Evolutionary conservation across 1,140 invertebrate genomes (phyloP).

Genomic region (Pomacea maculata): DNA sequence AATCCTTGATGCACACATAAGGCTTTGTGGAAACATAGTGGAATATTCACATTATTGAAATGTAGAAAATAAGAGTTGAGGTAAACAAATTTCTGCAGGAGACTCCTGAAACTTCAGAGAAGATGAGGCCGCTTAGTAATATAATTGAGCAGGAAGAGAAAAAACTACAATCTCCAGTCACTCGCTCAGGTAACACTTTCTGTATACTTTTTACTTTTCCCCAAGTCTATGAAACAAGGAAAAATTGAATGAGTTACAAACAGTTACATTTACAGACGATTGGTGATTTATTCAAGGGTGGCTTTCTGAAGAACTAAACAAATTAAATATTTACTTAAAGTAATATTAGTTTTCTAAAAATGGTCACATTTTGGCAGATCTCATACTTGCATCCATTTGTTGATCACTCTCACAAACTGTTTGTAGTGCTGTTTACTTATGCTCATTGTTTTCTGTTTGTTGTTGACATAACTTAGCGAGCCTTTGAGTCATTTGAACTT

Average conservation of each 20-base stretch:
- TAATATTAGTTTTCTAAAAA: not conserved
- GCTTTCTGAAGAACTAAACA: not conserved
- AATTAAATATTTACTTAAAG: not conserved
- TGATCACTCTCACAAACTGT: too few species aligned
- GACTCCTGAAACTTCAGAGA: not conserved
- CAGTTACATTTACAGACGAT: not conserved
- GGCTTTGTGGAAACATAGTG: too few species aligned
- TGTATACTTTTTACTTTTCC: not conserved
- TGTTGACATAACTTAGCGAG: too few species aligned
- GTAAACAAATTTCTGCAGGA: not conserved
- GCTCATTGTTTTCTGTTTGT: too few species aligned
- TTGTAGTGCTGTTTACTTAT: too few species aligned
- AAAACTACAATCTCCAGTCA: not conserved
- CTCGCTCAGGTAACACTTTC: not conserved
- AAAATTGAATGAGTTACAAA: not conserved
- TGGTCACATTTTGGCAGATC: not conserved
- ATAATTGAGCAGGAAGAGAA: not conserved
- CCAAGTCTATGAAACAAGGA: not conserved
- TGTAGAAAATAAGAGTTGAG: not conserved
- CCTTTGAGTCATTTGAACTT: too few species aligned
- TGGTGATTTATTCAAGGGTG: not conserved
- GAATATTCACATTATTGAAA: too few species aligned
- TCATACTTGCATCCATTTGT: too few species aligned
- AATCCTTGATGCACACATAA: too few species aligned
- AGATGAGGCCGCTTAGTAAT: not conserved